Base-by-base conservation (phyloP, 2,113 vertebrate genomes). In the Dolichotis patagonum region DNA sequence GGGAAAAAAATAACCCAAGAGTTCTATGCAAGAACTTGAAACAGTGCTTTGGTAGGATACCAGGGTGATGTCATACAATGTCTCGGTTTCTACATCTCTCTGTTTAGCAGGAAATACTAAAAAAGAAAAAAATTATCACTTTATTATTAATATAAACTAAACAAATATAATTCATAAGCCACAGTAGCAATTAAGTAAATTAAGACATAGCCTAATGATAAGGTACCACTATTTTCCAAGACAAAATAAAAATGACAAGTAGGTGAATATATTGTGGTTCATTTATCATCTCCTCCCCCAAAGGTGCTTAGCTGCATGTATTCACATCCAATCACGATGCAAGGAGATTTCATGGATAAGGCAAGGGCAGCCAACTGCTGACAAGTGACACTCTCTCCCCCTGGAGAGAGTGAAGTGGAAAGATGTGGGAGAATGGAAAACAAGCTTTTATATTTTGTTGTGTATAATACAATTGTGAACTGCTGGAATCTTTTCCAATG, bases 121-220 rank as follows among this genome's bases (percentile, higher is more conserved):
- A 78, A 49, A 35, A 46, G 49, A 85, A 77, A 67, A 58, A 56
- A 35, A 52, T 38, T 8, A 87, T 43, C 52, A 69, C 41, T 65
- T 86, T 78, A 78, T n/a, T 93, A 46, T 58, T 88, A 81, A 24
- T 60, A 7, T 88, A 71, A 52, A 88, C n/a, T 43, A 88, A 88
- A 77, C n/a, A 14, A 65, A 88, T 26, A 52, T 52, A 71, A 88
- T 32, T 49, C 73, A 19, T 49, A 82, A 82, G 32, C 38, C 65
- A 73, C 20, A 73, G 8, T 17, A 93, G 35, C 52, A 52, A n/a
- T 17, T 56, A 35, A 83, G 41, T 56, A 62, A 94, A 88, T 71
- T 62, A 46, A 26, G 67, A 80, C 41, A 83, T 17, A 60, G 60
- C 38, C 85, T 60, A 81, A 94, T 32, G 41, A 5, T 60, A 67